Evolutionary conservation across 1,140 invertebrate species (phyloP).

Genomic region (Lepidotrigona ventralis): DNA sequence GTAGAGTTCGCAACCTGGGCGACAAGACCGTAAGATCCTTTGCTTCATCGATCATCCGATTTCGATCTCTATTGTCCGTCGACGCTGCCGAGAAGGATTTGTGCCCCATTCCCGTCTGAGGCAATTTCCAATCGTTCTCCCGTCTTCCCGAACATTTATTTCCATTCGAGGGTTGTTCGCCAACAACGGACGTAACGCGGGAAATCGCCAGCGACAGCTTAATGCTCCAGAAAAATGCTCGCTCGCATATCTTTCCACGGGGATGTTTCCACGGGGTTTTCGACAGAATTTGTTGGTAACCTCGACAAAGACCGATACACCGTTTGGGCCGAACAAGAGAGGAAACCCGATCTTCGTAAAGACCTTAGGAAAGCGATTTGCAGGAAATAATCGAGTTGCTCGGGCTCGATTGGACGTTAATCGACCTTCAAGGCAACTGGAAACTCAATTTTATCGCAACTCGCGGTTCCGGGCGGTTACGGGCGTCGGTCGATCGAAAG

Average conservation of each 20-base stretch:
- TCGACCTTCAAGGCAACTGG: conserved; percentile 57
- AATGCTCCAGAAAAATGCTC: conserved; percentile 19
- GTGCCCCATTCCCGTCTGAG: no score
- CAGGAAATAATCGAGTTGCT: conserved; percentile 66
- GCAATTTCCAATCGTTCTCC: background rate
- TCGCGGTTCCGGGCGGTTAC: conserved; percentile 28
- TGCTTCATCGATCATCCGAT: background rate
- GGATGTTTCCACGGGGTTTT: background rate
- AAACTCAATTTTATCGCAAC: conserved; percentile 65
- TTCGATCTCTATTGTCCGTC: background rate
- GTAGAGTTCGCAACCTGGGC: conserved; percentile 89
- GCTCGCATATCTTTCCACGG: background rate
- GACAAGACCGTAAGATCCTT: conserved; percentile 86
- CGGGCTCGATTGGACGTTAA: conserved; percentile 64
- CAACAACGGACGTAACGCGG: background rate
- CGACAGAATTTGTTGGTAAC: conserved; percentile 37
- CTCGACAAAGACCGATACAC: background rate
- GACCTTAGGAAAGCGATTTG: conserved; percentile 59
- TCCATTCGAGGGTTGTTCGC: conserved; percentile 6
- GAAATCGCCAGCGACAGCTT: conserved; percentile 13
- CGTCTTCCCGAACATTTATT: background rate
- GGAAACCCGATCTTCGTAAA: conserved; percentile 42
- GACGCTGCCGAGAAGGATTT: background rate
- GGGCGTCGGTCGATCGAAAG: conserved; percentile 44
- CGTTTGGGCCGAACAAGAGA: background rate